A percentile compares a stretch with the other conserved stretches of the same genome.
Evolutionary conservation across 2,113 vertebrate species (phyloP).

Genomic region (Rhodinocichla rosea): DNA sequence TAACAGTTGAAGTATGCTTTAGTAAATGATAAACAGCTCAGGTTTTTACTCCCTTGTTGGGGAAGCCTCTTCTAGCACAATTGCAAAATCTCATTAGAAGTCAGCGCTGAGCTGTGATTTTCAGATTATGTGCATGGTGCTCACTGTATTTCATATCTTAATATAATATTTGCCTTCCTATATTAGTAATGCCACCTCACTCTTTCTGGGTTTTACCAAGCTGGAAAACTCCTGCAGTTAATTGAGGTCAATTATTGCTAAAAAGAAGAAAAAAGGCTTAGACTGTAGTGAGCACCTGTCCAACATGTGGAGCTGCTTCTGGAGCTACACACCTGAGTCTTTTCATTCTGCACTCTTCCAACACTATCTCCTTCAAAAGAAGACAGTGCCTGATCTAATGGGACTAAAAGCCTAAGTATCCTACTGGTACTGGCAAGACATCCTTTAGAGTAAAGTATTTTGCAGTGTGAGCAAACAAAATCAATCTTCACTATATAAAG

Average conservation of each 20-base stretch:
- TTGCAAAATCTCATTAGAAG: constrained; percentile 36
- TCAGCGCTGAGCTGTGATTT: not conserved
- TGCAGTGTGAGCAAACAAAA: not conserved
- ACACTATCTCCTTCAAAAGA: not conserved
- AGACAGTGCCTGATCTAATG: not conserved
- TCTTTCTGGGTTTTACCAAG: not conserved
- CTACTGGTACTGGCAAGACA: not conserved
- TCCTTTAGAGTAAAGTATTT: not conserved
- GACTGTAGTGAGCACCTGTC: not conserved
- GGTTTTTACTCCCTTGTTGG: constrained; percentile 1
- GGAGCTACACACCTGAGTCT: not conserved
- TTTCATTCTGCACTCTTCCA: not conserved
- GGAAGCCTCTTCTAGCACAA: not conserved
- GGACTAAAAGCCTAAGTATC: not conserved
- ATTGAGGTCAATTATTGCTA: not conserved
- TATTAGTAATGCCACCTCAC: not conserved
- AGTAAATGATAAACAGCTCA: not conserved
- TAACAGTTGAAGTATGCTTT: not conserved
- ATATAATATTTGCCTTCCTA: not conserved
- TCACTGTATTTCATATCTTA: not conserved
- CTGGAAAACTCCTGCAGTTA: not conserved
- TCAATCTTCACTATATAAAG: not conserved
- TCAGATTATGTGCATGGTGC: not conserved
- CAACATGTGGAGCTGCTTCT: not conserved
- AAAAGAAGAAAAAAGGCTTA: not conserved